Evolutionary conservation across 2,888 invertebrate species (phyloP), one percentile per base, ranked within the genome.

Genomic region (Netelia virgata): DNA sequence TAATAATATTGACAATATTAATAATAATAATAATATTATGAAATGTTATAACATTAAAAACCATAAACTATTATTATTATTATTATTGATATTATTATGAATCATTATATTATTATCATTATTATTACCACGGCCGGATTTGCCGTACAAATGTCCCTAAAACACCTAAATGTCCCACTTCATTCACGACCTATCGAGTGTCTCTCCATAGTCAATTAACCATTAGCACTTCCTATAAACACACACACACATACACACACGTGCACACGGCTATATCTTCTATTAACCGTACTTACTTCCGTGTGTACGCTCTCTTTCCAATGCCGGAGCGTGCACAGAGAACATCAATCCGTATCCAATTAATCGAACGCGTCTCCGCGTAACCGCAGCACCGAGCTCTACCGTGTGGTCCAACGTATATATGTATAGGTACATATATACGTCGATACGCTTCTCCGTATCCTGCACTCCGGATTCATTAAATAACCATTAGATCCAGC

Each of bases 401-500:
- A 61, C 14, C 14, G 47, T 47, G 0, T 47, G 3, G 3, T 47
- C 10, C 10, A 11, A 47, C 11, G 11, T 11, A 47, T 47, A 47
- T 47, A 47, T 47, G 11, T 11, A 47, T 47, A 47, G 10, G 3
- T 47, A 47, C 9, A 16, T 55, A 55, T 55, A 61, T 61, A n/a
- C 23, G 23, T 72, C 74, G 73, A 78, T 53, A 78, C 74, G 82
- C 77, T 69, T 73, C 74, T 69, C 64, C 74, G 59, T 55, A 78
- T 78, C 10, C 69, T 69, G 81, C 70, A 84, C 78, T 74, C 74
- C 70, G 70, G 74, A 84, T 70, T 84, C 84, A 84, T 84, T 82
- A 82, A 84, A 84, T 84, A 82, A 84, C 78, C 84, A 84, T 84
- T 84, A 82, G 81, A 81, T 69, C 68, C 63, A 41, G 18, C 50